Evolutionary conservation across 2,113 vertebrate species (phyloP).

Genomic region (Octodon degus): DNA sequence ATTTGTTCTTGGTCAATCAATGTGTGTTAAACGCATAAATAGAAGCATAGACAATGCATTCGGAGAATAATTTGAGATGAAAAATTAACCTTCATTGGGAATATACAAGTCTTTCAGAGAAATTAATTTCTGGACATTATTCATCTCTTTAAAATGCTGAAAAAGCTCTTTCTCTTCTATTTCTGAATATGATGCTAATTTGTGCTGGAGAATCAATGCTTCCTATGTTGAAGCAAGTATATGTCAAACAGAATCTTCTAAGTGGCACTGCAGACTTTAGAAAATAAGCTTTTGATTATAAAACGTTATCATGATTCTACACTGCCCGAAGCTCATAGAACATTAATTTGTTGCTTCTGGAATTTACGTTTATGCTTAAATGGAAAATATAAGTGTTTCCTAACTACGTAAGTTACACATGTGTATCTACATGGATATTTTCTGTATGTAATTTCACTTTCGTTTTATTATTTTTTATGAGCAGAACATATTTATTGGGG

Average conservation of each 20-base stretch:
- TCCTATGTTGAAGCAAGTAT: neutral
- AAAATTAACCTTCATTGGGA: conserved; percentile 44
- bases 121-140: conserved; percentile 19
- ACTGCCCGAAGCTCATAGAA: neutral
- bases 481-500: too few relatives aligned
- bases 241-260: conserved; percentile 29
- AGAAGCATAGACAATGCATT: neutral
- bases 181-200: conserved; percentile 11
- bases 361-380: conserved; percentile 35
- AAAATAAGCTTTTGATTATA: neutral
- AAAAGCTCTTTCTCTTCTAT: neutral
- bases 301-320: neutral
- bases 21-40: neutral
- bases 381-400: conserved; percentile 37
- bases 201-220: neutral
- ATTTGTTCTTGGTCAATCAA: neutral
- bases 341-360: neutral
- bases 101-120: neutral
- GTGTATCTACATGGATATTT: conserved; percentile 41
- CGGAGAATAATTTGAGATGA: neutral
- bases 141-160: conserved; percentile 36
- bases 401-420: neutral
- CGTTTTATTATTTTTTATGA: neutral
- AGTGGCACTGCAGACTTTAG: neutral
- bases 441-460: neutral